Conservation (phyloP, 2,888 invertebrate species). For the Adelphocoris suturalis region DNA sequence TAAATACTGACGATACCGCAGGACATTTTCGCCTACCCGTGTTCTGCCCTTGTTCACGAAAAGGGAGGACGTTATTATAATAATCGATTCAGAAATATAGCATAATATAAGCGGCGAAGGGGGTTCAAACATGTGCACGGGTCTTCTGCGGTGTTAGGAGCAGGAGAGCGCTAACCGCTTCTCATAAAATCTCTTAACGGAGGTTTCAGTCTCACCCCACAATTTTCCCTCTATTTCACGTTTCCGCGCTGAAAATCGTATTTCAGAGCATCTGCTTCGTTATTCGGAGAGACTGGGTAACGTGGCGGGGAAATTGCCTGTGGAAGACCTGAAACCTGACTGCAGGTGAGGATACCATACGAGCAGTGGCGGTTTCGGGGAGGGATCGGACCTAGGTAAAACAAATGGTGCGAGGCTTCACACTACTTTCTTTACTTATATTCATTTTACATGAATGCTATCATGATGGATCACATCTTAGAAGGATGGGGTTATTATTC, state of each 20-base stretch:
- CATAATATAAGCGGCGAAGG: not conserved
- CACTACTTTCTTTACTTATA: too few species aligned
- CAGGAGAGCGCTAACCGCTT: not conserved
- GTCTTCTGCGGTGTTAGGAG: conserved; percentile 11
- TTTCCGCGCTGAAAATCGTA: not conserved
- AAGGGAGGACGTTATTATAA: not conserved
- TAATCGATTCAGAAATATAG: conserved; percentile 32
- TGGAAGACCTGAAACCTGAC: too few species aligned
- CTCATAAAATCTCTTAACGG: conserved; percentile 32
- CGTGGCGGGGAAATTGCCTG: not conserved
- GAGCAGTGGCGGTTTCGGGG: too few species aligned
- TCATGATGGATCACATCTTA: too few species aligned
- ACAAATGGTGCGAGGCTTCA: too few species aligned
- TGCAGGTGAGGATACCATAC: too few species aligned
- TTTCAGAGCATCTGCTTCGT: conserved; percentile 1
- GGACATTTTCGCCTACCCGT: conserved; percentile 31
- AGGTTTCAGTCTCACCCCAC: conserved; percentile 22
- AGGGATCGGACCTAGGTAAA: too few species aligned
- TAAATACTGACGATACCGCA: conserved; percentile 30
- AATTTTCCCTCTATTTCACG: conserved; percentile 35
- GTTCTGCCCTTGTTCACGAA: conserved; percentile 1
- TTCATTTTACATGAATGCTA: too few species aligned
- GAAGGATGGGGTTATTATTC: too few species aligned
- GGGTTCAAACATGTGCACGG: not conserved
- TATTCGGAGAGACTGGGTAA: not conserved